phyloP scores from a whole-genome alignment of 2,888 invertebrate genomes.

The Sicus ferrugineus region DNA sequence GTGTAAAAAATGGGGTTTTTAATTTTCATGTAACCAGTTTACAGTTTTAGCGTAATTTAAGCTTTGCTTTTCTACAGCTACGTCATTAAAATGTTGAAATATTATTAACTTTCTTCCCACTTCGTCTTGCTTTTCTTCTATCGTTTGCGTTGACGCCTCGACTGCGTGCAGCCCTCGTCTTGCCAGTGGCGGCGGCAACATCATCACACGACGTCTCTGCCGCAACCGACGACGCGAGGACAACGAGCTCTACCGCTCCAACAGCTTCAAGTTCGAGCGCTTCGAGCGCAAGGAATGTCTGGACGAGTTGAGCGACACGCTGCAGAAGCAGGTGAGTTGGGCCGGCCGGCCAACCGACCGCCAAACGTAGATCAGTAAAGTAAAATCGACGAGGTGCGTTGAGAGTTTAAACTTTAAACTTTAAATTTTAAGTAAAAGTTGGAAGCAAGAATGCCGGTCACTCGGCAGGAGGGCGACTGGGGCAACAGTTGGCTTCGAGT shows the following conservation, averaged over 20 bases:
- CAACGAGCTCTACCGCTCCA: conserved; percentile 86
- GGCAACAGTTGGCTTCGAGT: neutral
- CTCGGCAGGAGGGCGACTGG: neutral
- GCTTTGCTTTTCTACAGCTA: neutral
- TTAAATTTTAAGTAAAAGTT: no score
- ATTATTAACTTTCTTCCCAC: neutral
- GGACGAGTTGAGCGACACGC: conserved; percentile 68
- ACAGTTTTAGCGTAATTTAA: neutral
- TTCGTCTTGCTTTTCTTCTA: neutral
- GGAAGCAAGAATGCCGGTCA: neutral
- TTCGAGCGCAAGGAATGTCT: conserved; percentile 76
- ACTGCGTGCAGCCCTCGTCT: conserved; percentile 54
- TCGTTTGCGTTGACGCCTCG: neutral
- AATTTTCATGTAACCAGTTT: no score
- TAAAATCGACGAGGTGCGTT: no score
- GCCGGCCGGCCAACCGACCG: no score
- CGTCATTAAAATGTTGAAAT: neutral
- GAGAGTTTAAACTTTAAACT: no score
- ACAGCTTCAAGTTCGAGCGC: conserved; percentile 87
- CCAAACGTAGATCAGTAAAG: no score
- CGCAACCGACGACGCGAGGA: conserved; percentile 77
- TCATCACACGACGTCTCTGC: conserved; percentile 77
- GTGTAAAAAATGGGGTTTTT: no score
- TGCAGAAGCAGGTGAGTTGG: conserved; percentile 76
- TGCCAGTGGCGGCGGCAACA: conserved; percentile 59